Evolutionary conservation across 2,888 invertebrate species (phyloP), one percentile per base, ranked within the genome.

Genomic region (Pecten maximus): DNA sequence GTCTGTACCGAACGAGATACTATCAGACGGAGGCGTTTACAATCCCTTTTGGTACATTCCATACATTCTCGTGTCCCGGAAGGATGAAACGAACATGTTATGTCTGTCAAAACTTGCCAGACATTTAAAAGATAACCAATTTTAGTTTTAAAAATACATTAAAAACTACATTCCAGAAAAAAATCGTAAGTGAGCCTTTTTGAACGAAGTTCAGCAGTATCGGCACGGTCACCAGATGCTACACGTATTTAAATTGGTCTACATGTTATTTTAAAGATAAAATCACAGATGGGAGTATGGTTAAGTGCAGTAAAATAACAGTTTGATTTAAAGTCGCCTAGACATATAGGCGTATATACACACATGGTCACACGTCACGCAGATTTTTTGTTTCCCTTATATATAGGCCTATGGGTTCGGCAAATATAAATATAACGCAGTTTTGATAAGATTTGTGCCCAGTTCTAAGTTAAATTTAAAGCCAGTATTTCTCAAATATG

Each of bases 41-140:
- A 35, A 35, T 74, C 10, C 35, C 35, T 35, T 54, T 23, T 19
- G 19, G 23, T 19, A 15, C 74, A 74, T 74, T 74, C 74, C 74
- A 35, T 74, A 23, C 28, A 74, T 74, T 35, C 28, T 74, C 4
- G 74, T 19, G 74, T 35, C 35, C 74, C 35, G 54, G 35, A 74
- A 35, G 74, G 74, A 35, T 28, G 74, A 35, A 0, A 23, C 15
- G 10, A 74, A 35, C 35, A 35, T 35, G 28, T 28, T 8, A 74
- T 74, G 35, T 74, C 35, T 74, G 74, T 74, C 74, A 74, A 74
- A 74, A 74, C 74, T 28, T 74, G 74, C 28, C 74, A 35, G 35
- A 35, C 74, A 74, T 10, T 54, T 54, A 23, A 0, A 54, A 54
- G 54, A 54, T 54, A 54, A 74, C 74, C 35, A 10, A 8, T 74